These are phyloP conservation scores for Batillaria attramentaria DNA, from an alignment of 1,140 invertebrate genomes.

Conservation along the genomic window DNA sequence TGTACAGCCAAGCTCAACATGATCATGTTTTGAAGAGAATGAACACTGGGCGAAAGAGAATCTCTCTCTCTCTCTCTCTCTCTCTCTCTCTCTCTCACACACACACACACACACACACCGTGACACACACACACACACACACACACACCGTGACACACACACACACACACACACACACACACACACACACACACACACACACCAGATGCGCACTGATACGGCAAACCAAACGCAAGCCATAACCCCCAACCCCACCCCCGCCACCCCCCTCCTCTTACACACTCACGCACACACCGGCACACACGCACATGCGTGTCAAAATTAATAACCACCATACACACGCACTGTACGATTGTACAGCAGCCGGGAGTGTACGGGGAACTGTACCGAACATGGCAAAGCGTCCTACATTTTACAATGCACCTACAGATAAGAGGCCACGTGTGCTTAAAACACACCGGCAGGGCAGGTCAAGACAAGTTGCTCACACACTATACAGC, in stretches of 20 bases:
- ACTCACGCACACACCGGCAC: background rate
- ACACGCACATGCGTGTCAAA: no score
- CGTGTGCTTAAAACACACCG: no score
- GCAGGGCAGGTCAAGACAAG: no score
- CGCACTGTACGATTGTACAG: no score
- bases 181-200: conserved; percentile 10
- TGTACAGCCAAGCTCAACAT: background rate
- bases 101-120: background rate
- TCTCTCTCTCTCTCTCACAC: background rate
- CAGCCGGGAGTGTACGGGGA: no score
- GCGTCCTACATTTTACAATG: no score
- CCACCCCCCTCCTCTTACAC: no score
- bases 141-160: background rate
- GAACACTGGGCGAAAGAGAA: background rate
- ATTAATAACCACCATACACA: no score
- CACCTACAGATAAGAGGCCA: no score
- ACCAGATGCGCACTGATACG: background rate
- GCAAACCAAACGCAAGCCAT: background rate
- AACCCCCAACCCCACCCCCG: no score
- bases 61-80: background rate
- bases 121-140: conserved; percentile 23
- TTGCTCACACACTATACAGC: no score
- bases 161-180: background rate
- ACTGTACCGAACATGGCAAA: no score
- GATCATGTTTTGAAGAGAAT: background rate